A percentile compares a stretch with the other conserved stretches of the same genome.
Evolutionary conservation across 2,888 invertebrate genomes (phyloP).

Genomic region (Euzophera pinguis): DNA sequence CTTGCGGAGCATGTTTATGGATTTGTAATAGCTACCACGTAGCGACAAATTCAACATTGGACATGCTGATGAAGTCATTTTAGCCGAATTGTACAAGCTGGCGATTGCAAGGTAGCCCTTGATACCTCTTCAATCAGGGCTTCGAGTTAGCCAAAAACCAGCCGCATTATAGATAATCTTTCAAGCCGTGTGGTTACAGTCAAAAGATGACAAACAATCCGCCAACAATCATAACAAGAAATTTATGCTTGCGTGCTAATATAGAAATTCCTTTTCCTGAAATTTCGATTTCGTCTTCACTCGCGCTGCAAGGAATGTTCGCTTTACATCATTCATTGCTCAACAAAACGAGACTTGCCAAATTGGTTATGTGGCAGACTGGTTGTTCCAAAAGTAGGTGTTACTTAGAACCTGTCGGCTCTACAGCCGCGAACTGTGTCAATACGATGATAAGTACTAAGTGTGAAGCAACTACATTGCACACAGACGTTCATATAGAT

Average conservation of each 20-base stretch:
- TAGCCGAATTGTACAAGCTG: no score
- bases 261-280: neutral
- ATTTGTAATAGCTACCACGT: no score
- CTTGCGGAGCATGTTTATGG: no score
- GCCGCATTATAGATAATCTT: no score
- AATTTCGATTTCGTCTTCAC: conserved; percentile 5
- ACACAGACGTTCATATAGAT: no score
- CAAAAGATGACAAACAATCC: no score
- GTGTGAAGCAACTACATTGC: neutral
- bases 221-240: neutral
- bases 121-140: no score
- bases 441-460: neutral
- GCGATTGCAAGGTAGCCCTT: no score
- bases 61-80: no score
- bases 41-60: no score
- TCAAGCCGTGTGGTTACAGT: no score
- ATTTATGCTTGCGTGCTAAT: neutral
- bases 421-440: conserved; percentile 1
- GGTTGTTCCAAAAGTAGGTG: neutral
- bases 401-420: neutral
- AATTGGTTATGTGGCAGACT: neutral
- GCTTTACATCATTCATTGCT: conserved; percentile 1
- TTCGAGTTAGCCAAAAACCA: no score
- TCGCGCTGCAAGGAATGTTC: neutral
- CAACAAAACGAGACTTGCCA: neutral